A percentile compares a stretch with the other conserved stretches of the same genome.
These are phyloP conservation scores for Gymnarchus niloticus DNA, from an alignment of 2,113 vertebrate genomes.

Conservation along the genomic window DNA sequence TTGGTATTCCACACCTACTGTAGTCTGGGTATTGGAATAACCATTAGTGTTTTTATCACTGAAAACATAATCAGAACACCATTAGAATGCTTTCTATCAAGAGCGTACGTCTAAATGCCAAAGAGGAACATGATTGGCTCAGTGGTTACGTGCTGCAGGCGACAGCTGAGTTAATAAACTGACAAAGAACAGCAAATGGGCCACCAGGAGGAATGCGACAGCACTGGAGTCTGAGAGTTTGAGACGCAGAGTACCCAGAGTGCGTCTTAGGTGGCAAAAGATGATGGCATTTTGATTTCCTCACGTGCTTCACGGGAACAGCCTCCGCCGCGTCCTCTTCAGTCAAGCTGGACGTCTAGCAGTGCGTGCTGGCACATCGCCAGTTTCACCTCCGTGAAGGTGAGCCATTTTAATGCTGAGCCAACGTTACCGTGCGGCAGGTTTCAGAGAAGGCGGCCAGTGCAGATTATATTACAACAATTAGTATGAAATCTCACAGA, in stretches of 20 bases:
- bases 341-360: too few species aligned
- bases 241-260: not conserved
- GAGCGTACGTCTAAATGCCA: not conserved
- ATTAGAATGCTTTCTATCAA: not conserved
- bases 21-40: not conserved
- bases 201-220: not conserved
- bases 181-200: not conserved
- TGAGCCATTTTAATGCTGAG: not conserved
- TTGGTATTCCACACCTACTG: slow-evolving; percentile 16
- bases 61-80: not conserved
- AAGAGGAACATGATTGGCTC: not conserved
- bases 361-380: too few species aligned
- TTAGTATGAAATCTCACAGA: not conserved
- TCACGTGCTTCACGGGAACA: not conserved
- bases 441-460: not conserved
- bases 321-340: too few species aligned
- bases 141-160: not conserved
- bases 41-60: slow-evolving; percentile 13
- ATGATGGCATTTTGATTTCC: not conserved
- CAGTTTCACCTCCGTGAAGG: not conserved
- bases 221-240: not conserved
- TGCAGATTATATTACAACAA: not conserved
- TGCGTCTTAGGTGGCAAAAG: not conserved
- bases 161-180: not conserved
- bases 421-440: not conserved